A percentile compares a stretch with the other conserved stretches of the same genome.
These are phyloP conservation scores for Synanthedon myopaeformis DNA, from an alignment of 2,888 invertebrate species.

Conservation along the genomic window DNA sequence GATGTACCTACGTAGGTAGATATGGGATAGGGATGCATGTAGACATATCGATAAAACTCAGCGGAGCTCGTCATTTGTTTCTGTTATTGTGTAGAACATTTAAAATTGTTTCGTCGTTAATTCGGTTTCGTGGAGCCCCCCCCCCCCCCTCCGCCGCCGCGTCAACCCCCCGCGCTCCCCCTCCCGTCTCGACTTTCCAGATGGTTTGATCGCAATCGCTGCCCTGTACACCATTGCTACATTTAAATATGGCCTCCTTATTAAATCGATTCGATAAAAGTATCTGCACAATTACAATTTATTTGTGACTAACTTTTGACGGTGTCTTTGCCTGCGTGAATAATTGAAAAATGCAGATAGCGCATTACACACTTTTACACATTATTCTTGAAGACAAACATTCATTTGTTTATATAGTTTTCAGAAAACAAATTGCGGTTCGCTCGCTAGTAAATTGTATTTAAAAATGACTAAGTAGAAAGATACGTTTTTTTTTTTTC, in stretches of 20 bases:
- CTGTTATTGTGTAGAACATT: neutral
- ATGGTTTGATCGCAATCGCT: constrained; percentile 31
- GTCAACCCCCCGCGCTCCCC: constrained; percentile 9
- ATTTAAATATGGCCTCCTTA: constrained; percentile 36
- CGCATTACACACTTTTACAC: too few species aligned
- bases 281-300: neutral
- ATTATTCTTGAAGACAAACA: too few species aligned
- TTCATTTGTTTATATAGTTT: too few species aligned
- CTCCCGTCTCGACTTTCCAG: constrained; percentile 39
- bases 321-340: too few species aligned
- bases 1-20: too few species aligned
- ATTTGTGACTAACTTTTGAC: neutral
- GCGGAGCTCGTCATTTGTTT: neutral
- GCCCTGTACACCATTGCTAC: constrained; percentile 20
- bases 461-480: too few species aligned
- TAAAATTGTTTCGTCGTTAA: constrained; percentile 22
- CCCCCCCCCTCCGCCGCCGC: constrained; percentile 12
- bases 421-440: neutral
- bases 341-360: too few species aligned
- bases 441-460: too few species aligned
- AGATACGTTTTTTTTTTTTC: too few species aligned
- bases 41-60: too few species aligned
- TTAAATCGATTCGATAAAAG: neutral
- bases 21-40: too few species aligned
- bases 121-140: constrained; percentile 36